Evolutionary conservation across 1,140 invertebrate genomes (phyloP).

Genomic region (Lepidotrigona ventralis): DNA sequence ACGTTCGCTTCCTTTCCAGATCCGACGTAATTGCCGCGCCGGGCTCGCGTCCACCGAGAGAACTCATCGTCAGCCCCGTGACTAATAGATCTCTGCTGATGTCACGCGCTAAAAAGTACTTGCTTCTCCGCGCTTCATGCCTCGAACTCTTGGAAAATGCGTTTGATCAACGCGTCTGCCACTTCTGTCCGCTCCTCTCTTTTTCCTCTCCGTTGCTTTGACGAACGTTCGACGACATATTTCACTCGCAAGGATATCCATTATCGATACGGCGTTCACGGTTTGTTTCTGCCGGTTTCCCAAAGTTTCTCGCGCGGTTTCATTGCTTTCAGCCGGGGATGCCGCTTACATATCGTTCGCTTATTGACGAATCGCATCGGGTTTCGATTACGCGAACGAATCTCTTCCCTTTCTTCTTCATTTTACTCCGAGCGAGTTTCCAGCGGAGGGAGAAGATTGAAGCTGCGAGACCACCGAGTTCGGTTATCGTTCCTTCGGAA

Average conservation of each 20-base stretch:
- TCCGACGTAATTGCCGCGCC: slow-evolving; percentile 51
- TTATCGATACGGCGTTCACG: too few relatives aligned
- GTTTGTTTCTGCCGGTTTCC: neutral
- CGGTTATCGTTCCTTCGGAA: neutral
- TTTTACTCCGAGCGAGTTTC: neutral
- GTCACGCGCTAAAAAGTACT: slow-evolving; percentile 55
- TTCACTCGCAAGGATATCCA: neutral
- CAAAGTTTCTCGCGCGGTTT: neutral
- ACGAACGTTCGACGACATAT: neutral
- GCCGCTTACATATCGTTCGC: neutral
- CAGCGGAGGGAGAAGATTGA: neutral
- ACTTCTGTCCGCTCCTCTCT: too few relatives aligned
- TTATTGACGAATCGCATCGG: neutral
- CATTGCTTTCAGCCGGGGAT: slow-evolving; percentile 1
- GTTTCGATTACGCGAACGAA: neutral
- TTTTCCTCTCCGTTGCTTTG: neutral
- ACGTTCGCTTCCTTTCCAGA: slow-evolving; percentile 43
- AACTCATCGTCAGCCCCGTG: slow-evolving; percentile 46
- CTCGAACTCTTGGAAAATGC: neutral
- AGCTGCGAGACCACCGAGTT: neutral
- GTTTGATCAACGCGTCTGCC: slow-evolving; percentile 48
- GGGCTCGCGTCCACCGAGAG: neutral
- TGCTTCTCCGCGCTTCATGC: neutral
- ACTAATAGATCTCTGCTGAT: slow-evolving; percentile 60
- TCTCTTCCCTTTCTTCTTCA: neutral